These are phyloP conservation scores for Dendrolimus houi DNA, from an alignment of 2,888 invertebrate genomes.

Conservation along the genomic window DNA sequence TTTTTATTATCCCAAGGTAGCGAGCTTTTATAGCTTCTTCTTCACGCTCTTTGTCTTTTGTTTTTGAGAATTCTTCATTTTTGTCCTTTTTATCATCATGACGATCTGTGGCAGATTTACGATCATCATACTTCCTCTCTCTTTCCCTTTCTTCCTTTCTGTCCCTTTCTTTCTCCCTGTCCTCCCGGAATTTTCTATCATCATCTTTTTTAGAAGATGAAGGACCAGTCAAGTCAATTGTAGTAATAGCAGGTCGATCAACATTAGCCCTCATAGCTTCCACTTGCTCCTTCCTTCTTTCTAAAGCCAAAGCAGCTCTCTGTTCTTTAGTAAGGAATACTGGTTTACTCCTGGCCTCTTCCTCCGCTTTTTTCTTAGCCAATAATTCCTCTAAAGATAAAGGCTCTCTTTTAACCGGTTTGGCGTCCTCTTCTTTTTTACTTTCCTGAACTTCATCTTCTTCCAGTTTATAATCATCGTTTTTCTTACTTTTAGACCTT, in stretches of 20 bases:
- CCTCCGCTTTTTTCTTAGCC: constrained; percentile 96
- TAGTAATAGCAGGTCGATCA: constrained; percentile 60
- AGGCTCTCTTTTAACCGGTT: constrained; percentile 81
- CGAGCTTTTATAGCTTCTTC: constrained; percentile 96
- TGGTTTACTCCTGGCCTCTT: constrained; percentile 96
- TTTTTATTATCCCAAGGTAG: constrained; percentile 94
- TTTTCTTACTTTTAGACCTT: constrained; percentile 48
- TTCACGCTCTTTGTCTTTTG: constrained; percentile 93
- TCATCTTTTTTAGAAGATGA: constrained; percentile 55
- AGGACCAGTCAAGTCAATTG: constrained; percentile 68
- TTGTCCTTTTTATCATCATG: constrained; percentile 62
- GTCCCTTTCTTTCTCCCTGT: constrained; percentile 59
- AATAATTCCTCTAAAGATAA: constrained; percentile 96
- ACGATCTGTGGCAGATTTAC: constrained; percentile 68
- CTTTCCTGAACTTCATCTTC: constrained; percentile 53
- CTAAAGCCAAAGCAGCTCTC: constrained; percentile 91
- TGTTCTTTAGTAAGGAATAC: constrained; percentile 98
- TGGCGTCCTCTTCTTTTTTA: constrained; percentile 50
- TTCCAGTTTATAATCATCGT: constrained; percentile 40
- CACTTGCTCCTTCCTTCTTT: constrained; percentile 92
- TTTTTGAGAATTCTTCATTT: constrained; percentile 72
- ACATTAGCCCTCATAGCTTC: constrained; percentile 84
- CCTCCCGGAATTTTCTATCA: constrained; percentile 54
- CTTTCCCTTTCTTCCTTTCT: constrained; percentile 69
- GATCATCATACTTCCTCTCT: constrained; percentile 67